phyloP scores from a whole-genome alignment of 2,113 vertebrate species.

The Salvator merianae region DNA sequence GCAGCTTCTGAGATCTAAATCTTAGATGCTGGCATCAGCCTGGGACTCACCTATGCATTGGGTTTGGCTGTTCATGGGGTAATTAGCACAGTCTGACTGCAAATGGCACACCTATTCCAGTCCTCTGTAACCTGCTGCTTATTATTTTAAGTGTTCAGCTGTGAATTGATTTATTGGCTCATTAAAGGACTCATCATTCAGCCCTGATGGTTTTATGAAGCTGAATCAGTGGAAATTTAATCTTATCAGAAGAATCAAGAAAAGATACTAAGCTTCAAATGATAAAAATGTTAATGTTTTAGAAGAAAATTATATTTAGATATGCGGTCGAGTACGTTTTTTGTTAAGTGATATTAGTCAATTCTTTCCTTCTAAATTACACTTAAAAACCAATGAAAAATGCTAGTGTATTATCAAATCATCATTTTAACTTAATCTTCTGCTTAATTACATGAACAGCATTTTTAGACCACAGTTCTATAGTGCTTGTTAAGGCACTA shows the following conservation, averaged over 20 bases:
- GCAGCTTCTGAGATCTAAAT: neutral
- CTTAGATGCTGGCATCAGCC: too few relatives aligned
- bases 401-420: neutral
- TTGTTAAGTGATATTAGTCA: neutral
- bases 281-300: neutral
- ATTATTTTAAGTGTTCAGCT: neutral
- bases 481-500: too few relatives aligned
- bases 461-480: neutral
- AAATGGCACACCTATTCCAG: neutral
- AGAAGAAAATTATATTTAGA: neutral
- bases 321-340: neutral
- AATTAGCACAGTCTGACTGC: neutral
- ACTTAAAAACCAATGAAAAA: neutral
- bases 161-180: neutral
- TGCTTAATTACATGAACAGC: neutral
- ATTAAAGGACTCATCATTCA: neutral
- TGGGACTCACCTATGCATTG: too few relatives aligned
- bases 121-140: neutral
- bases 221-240: neutral
- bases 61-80: too few relatives aligned
- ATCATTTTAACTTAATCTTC: neutral
- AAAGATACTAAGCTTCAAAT: neutral
- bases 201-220: neutral
- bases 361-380: neutral
- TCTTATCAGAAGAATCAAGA: neutral